These are phyloP conservation scores for Lanius collurio DNA, from an alignment of 2,113 vertebrate species.

Conservation along the genomic window DNA sequence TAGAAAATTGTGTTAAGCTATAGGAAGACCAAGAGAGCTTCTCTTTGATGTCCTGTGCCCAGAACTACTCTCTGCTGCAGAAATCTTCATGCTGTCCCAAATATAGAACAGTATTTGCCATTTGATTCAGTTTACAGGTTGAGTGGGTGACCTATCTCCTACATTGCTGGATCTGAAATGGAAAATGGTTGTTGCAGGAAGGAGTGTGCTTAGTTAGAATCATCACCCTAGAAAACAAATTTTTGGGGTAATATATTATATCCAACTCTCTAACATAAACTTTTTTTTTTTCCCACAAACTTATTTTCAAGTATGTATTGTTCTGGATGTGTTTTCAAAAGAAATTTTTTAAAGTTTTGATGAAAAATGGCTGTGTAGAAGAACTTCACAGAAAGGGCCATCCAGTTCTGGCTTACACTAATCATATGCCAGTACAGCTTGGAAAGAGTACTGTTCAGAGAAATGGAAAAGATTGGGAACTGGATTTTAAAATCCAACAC, in stretches of 20 bases:
- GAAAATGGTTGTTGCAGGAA: not conserved
- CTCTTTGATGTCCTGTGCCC: not conserved
- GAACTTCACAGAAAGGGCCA: not conserved
- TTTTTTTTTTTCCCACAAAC: not conserved
- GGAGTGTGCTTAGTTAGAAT: not conserved
- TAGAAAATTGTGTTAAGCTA: not conserved
- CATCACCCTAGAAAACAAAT: not conserved
- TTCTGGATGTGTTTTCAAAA: not conserved
- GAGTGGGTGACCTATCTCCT: not conserved
- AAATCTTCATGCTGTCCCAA: rapidly evolving
- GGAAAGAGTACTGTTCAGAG: not conserved
- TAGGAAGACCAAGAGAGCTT: not conserved
- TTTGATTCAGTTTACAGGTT: not conserved
- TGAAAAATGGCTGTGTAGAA: not conserved
- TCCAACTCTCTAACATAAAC: not conserved
- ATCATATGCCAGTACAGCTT: not conserved
- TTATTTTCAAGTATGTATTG: not conserved
- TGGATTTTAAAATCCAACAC: not conserved
- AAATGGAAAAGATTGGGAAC: not conserved
- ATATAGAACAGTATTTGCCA: not conserved
- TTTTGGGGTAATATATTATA: not conserved
- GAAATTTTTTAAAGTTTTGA: not conserved
- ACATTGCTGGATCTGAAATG: not conserved
- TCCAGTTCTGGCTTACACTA: not conserved
- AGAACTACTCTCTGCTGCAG: not conserved